Conservation (phyloP, 2,113 vertebrate genomes). For the Elaphurus davidianus region DNA sequence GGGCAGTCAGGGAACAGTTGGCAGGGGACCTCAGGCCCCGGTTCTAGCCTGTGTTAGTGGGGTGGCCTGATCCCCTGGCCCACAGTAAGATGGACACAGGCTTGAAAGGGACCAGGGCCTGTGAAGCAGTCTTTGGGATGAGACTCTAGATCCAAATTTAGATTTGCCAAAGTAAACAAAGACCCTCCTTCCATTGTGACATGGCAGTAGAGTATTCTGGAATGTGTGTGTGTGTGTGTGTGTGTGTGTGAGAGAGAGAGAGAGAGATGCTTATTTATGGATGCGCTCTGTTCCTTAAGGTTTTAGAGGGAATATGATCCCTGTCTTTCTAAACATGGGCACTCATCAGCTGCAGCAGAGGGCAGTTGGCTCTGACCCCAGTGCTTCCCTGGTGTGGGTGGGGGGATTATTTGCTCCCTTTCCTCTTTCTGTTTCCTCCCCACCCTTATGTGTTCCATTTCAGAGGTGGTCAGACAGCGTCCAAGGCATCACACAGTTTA, state of each 20-base stretch:
- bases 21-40: background rate
- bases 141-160: background rate
- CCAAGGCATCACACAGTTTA: background rate
- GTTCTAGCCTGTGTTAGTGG: background rate
- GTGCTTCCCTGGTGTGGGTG: background rate
- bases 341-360: background rate
- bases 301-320: background rate
- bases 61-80: background rate
- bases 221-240: background rate
- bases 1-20: background rate
- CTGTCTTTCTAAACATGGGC: background rate
- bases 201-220: background rate
- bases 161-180: conserved; percentile 36
- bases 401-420: background rate
- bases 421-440: background rate
- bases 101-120: background rate
- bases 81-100: background rate
- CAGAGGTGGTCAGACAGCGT: background rate
- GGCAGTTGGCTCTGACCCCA: background rate
- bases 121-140: background rate
- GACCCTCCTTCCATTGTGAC: background rate
- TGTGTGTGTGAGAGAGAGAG: background rate
- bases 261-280: background rate
- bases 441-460: background rate
- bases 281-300: background rate